Conservation (phyloP, 2,888 invertebrate species). For the Congeria kusceri region DNA sequence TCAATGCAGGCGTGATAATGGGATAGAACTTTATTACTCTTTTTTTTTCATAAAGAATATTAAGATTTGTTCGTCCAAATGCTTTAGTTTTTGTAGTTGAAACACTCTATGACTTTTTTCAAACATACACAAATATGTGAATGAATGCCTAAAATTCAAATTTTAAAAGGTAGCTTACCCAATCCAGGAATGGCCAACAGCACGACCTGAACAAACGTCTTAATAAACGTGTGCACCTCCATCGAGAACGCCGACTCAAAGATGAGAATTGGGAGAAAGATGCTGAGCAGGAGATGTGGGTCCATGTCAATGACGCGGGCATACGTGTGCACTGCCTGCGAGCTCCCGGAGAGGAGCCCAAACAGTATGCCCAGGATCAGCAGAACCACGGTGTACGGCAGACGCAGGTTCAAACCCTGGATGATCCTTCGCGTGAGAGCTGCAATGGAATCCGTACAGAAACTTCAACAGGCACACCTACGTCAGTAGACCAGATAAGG, state of each 20-base stretch:
- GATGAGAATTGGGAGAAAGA: constrained; percentile 85
- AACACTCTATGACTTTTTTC: too few relatives aligned
- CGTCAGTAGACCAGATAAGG: too few relatives aligned
- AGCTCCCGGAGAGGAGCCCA: constrained; percentile 76
- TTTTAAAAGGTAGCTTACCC: constrained; percentile 75
- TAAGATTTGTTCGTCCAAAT: too few relatives aligned
- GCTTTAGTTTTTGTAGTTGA: too few relatives aligned
- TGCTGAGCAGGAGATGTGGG: constrained; percentile 84
- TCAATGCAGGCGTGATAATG: too few relatives aligned
- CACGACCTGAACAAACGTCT: constrained; percentile 82
- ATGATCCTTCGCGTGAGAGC: constrained; percentile 74
- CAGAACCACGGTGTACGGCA: constrained; percentile 85
- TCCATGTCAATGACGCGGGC: constrained; percentile 77
- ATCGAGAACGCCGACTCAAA: constrained; percentile 86
- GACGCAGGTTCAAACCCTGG: constrained; percentile 69
- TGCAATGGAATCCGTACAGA: too few relatives aligned
- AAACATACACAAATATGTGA: too few relatives aligned
- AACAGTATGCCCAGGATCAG: constrained; percentile 83
- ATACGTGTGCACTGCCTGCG: constrained; percentile 68
- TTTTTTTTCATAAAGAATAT: too few relatives aligned
- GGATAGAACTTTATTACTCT: too few relatives aligned
- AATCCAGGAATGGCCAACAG: constrained; percentile 83
- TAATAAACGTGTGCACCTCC: constrained; percentile 85
- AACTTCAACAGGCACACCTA: too few relatives aligned
- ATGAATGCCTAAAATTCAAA: too few relatives aligned